Conservation (phyloP, 2,888 invertebrate genomes). For the Dicranocentrus wangi region DNA sequence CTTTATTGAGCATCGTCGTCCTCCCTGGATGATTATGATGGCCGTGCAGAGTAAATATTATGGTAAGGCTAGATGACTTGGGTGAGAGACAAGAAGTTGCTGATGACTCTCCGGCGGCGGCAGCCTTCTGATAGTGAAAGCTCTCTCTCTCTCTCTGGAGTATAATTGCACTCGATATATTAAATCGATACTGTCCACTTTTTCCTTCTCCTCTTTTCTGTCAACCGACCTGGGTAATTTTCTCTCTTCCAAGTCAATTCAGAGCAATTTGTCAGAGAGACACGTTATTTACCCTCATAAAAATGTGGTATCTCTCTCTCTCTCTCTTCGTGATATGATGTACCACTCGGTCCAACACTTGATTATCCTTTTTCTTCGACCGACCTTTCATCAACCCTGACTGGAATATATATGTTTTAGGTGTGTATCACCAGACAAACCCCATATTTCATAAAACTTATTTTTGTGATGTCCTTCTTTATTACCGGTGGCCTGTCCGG, state of each 20-base stretch:
- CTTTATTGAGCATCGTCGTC: constrained; percentile 46
- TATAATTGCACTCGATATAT: constrained; percentile 53
- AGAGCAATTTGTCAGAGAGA: constrained; percentile 68
- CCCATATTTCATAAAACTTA: too few relatives aligned
- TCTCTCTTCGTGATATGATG: constrained; percentile 55
- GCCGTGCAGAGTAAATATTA: constrained; percentile 37
- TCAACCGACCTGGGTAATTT: constrained; percentile 62
- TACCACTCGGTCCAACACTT: constrained; percentile 39
- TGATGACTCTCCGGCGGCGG: constrained; percentile 24
- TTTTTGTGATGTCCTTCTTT: too few relatives aligned
- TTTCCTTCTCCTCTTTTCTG: constrained; percentile 31
- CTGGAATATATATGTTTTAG: too few relatives aligned
- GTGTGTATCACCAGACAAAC: too few relatives aligned
- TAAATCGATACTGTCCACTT: constrained; percentile 71
- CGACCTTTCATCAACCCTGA: background rate
- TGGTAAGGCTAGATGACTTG: constrained; percentile 22
- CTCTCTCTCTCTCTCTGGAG: constrained; percentile 8
- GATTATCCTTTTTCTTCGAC: constrained; percentile 12
- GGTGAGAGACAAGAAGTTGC: constrained; percentile 33
- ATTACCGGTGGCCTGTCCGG: too few relatives aligned
- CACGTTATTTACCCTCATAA: constrained; percentile 51
- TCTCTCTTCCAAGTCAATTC: constrained; percentile 61
- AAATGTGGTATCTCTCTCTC: constrained; percentile 48
- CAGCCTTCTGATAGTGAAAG: constrained; percentile 34
- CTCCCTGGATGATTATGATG: constrained; percentile 23